Base-by-base conservation (phyloP, 2,888 invertebrate genomes). In the Tetropium fuscum region DNA sequence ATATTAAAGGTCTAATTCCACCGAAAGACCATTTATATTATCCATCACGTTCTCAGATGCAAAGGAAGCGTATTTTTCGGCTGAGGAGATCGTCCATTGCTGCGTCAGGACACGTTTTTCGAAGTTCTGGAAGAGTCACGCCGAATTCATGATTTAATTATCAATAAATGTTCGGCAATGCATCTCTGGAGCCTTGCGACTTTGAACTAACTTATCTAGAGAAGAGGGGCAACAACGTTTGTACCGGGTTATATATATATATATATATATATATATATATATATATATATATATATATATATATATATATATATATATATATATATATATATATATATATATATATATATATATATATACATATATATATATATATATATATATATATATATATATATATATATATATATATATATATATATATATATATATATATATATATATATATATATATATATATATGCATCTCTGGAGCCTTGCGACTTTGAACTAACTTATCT, bases 1-100 rank as follows among this genome's bases (percentile, higher is more conserved):
- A 40, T 25, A 51, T 51, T 51, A 51, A 22, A 40, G 40, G 51
- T 51, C 40, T 51, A 40, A 51, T 51, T 51, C 40, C 38, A 10
- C 51, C 51, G 27, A 51, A 40, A 40, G 40, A 51, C 51, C 51
- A 51, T 51, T 51, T 51, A 27, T 40, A 51, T 51, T 51, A 51
- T 51, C 51, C 22, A 20, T 8, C 51, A 51, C 51, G 51, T 51
- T 51, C 22, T 27, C 34, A 38, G 30, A 51, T 27, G 51, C 51
- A 25, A 19, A 25, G 22, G 38, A 40, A 27, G 51, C 38, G 40
- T 51, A 51, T 51, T 51, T 30, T 38, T 25, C 22, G 13, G 20
- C 40, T 40, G 38, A 20, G n/a, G 20, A 22, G 22, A 36, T 7
- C 48, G 48, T 20, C 38, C 38, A 48, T 48, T 48, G 36, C 48